Conservation (phyloP, 2,113 vertebrate genomes). For the Crotalus tigris region DNA sequence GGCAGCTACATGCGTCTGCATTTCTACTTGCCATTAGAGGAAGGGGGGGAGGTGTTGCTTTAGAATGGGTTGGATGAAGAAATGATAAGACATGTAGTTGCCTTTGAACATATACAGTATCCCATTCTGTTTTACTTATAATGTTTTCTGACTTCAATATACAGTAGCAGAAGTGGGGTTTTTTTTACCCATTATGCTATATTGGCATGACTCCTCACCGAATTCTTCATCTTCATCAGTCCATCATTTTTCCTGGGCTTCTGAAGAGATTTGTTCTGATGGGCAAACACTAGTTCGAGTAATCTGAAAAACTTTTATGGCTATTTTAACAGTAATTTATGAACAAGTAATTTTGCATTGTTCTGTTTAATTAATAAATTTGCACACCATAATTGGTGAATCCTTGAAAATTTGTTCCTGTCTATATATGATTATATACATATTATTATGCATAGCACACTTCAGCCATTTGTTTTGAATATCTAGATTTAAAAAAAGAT, state of each 20-base stretch:
- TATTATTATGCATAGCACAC: neutral
- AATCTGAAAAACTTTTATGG: neutral
- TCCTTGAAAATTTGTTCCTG: neutral
- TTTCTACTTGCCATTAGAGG: no score
- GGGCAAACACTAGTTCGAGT: neutral
- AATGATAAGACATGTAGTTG: no score
- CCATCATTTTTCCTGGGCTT: neutral
- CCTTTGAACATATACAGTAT: neutral
- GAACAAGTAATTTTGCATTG: neutral
- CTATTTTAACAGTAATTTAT: neutral
- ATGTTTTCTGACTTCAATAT: neutral
- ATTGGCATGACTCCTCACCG: neutral
- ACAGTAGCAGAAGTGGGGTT: neutral
- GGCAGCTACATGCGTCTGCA: no score
- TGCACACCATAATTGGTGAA: neutral
- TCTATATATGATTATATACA: neutral
- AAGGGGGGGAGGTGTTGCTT: no score
- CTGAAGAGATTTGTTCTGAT: neutral
- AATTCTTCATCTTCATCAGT: neutral
- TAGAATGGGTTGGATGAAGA: no score
- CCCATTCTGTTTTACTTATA: neutral
- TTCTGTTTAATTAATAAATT: neutral
- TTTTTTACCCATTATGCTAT: neutral
- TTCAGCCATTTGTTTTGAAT: neutral
- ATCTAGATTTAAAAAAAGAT: neutral